phyloP scores from a whole-genome alignment of 2,113 vertebrate genomes.

The Bothrops jararaca region DNA sequence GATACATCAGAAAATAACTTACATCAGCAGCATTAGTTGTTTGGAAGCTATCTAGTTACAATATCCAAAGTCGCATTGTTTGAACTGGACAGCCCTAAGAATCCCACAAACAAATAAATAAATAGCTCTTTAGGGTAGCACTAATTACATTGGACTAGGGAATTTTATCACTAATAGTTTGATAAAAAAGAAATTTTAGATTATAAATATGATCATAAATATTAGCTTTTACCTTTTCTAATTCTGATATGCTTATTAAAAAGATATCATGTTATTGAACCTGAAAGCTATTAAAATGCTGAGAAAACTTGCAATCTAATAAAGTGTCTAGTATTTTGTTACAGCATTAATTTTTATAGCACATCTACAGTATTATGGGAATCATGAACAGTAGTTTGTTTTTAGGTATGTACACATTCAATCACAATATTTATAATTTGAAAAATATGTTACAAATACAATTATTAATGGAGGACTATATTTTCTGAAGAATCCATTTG shows the following conservation, averaged over 20 bases:
- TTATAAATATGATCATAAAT: constrained; percentile 11
- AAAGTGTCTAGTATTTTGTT: background rate
- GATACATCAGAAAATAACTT: background rate
- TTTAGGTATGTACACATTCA: constrained; percentile 6
- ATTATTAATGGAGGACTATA: background rate
- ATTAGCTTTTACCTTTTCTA: constrained; percentile 30
- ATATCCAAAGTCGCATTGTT: background rate
- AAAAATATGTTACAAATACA: constrained; percentile 13
- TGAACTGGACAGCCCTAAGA: background rate
- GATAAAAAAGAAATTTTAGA: constrained; percentile 9
- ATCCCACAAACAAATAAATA: background rate
- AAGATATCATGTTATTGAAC: background rate
- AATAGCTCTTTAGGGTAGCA: background rate
- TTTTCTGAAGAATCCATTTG: background rate
- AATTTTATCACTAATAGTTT: background rate
- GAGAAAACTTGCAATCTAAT: background rate
- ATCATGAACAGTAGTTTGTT: constrained; percentile 1
- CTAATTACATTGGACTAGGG: background rate
- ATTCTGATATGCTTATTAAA: background rate
- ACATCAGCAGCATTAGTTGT: background rate
- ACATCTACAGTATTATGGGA: background rate
- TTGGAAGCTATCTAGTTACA: background rate
- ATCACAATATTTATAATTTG: constrained; percentile 24
- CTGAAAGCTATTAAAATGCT: rapidly evolving
- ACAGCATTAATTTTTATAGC: background rate